Conservation (phyloP, 2,797 vertebrate genomes). For the Poliocrania exsul region DNA sequence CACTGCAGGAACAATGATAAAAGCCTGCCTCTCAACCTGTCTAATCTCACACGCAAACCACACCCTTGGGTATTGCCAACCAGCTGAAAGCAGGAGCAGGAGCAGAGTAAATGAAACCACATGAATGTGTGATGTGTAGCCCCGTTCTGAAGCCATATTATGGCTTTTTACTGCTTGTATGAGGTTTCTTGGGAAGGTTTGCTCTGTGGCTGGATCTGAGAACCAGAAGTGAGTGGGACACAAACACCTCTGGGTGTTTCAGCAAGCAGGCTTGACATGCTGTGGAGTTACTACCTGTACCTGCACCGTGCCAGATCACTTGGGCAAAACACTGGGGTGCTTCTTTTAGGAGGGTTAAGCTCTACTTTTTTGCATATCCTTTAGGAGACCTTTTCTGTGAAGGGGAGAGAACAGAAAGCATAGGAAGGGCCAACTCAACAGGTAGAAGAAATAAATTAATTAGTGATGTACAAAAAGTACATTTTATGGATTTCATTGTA, state of each 20-base stretch:
- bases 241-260: background rate
- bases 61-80: slow-evolving; percentile 55
- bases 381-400: background rate
- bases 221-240: background rate
- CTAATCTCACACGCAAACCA: slow-evolving; percentile 60
- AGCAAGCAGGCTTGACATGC: background rate
- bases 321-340: background rate
- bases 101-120: slow-evolving; percentile 29
- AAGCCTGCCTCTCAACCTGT: slow-evolving; percentile 62
- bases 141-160: background rate
- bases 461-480: background rate
- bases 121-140: background rate
- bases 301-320: background rate
- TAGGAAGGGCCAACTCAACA: background rate
- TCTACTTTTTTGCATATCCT: background rate
- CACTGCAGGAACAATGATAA: slow-evolving; percentile 56
- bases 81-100: slow-evolving; percentile 17
- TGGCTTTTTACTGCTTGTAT: background rate
- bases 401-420: background rate
- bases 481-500: background rate
- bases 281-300: background rate
- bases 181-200: background rate
- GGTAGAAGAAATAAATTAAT: background rate
- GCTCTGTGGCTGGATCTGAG: background rate
- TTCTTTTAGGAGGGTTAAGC: background rate